Evolutionary conservation across 2,113 vertebrate genomes (phyloP).

Genomic region (Datnioides undecimradiatus): DNA sequence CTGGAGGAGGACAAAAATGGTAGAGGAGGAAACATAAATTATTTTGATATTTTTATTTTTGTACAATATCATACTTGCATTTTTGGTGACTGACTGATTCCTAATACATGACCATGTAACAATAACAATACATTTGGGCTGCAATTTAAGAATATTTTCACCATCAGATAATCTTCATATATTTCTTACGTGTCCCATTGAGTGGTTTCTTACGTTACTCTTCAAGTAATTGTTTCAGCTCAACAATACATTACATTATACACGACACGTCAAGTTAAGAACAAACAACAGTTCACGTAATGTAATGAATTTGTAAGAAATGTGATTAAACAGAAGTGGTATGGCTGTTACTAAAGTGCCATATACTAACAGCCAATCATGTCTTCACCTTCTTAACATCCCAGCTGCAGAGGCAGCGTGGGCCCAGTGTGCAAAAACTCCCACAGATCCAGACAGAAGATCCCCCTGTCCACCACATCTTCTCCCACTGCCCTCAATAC

Average conservation of each 20-base stretch:
- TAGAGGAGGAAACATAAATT: not conserved
- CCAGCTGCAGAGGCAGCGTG: slow-evolving; percentile 86
- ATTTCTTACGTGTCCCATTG: no score
- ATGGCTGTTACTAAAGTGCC: not conserved
- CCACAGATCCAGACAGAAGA: slow-evolving; percentile 93
- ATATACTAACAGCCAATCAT: not conserved
- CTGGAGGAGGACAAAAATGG: slow-evolving; percentile 46
- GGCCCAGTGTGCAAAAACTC: slow-evolving; percentile 94
- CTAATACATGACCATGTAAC: no score
- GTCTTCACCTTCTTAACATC: slow-evolving; percentile 86
- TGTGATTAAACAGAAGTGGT: not conserved
- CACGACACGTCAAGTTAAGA: no score
- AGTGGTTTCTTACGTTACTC: no score
- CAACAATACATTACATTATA: no score
- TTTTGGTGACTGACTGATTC: not conserved
- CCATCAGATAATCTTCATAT: no score
- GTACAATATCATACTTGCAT: not conserved
- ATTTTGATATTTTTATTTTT: not conserved
- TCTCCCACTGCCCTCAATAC: slow-evolving; percentile 90
- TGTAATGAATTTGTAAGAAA: not conserved
- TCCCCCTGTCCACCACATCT: slow-evolving; percentile 97
- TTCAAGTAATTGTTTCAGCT: no score
- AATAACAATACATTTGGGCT: no score
- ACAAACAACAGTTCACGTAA: not conserved
- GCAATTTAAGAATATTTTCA: no score